Percentiles rank a stretch among this genome's conserved stretches.
phyloP scores from a whole-genome alignment of 2,888 invertebrate species.

The Hedychridium roseum region DNA sequence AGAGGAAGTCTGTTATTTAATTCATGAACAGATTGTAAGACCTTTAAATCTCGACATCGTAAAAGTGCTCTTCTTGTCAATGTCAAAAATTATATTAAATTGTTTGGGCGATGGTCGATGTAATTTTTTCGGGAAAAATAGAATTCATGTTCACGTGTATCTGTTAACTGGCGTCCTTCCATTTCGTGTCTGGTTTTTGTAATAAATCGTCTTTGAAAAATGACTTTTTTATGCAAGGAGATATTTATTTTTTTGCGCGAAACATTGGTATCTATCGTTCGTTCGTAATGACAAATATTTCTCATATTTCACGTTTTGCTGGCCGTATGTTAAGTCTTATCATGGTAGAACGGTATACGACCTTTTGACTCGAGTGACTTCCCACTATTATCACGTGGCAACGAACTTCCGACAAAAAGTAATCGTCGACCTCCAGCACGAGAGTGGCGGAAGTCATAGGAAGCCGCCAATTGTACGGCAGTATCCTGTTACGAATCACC shows the following conservation, averaged over 20 bases:
- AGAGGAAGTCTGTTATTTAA: too few relatives aligned
- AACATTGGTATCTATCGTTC: neutral
- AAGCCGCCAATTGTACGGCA: slow-evolving; percentile 49
- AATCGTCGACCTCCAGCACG: slow-evolving; percentile 47
- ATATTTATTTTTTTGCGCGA: neutral
- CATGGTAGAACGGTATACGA: slow-evolving; percentile 15
- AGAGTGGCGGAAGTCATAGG: slow-evolving; percentile 56
- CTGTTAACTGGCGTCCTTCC: too few relatives aligned
- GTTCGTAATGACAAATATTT: neutral
- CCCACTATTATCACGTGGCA: slow-evolving; percentile 36
- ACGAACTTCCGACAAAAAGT: slow-evolving; percentile 52
- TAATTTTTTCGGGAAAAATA: too few relatives aligned
- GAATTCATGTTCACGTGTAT: too few relatives aligned
- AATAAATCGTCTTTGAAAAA: neutral
- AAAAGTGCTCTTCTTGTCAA: too few relatives aligned
- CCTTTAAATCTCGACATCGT: too few relatives aligned
- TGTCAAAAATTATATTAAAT: too few relatives aligned
- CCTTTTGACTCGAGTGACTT: slow-evolving; percentile 31
- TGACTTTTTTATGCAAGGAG: neutral
- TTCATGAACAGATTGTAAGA: too few relatives aligned
- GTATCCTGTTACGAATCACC: slow-evolving; percentile 19
- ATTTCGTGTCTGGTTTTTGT: neutral
- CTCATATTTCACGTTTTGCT: neutral
- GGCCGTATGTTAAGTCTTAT: neutral
- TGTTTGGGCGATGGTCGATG: too few relatives aligned